phyloP scores from a whole-genome alignment of 2,888 invertebrate genomes.

The Thymelicus lineola region DNA sequence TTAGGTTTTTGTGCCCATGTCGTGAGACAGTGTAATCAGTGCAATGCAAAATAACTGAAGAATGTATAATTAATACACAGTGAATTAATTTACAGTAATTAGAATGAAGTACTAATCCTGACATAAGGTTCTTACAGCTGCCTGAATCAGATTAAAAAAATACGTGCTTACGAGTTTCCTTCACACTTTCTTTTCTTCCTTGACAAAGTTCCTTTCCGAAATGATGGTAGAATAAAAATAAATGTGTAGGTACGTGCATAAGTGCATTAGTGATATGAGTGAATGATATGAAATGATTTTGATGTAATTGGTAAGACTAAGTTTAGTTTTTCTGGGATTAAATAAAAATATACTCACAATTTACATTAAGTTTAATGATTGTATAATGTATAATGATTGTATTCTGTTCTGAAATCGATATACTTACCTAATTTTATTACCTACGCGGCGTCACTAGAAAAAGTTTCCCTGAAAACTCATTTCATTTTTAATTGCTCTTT shows the following conservation, averaged over 20 bases:
- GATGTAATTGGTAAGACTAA: no score
- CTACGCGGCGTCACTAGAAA: background rate
- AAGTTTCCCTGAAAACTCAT: background rate
- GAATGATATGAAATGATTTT: no score
- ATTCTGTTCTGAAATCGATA: background rate
- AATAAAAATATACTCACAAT: no score
- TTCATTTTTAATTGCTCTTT: background rate
- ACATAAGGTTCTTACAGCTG: no score
- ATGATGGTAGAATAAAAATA: background rate
- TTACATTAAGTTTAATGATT: no score
- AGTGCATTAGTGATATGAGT: no score
- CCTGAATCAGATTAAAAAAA: no score
- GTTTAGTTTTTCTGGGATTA: no score
- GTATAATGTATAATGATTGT: background rate
- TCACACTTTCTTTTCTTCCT: no score
- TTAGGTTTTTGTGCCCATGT: slow-evolving; percentile 15
- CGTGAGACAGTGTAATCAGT: slow-evolving; percentile 10
- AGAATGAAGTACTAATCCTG: no score
- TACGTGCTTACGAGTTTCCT: no score
- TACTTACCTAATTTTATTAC: background rate
- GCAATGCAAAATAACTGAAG: slow-evolving; percentile 7
- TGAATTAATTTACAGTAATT: background rate
- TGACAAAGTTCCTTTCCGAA: background rate
- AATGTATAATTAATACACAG: slow-evolving; percentile 4
- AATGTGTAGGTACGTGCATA: no score